Conservation (phyloP, 2,113 vertebrate species). For the Trichechus manatus region DNA sequence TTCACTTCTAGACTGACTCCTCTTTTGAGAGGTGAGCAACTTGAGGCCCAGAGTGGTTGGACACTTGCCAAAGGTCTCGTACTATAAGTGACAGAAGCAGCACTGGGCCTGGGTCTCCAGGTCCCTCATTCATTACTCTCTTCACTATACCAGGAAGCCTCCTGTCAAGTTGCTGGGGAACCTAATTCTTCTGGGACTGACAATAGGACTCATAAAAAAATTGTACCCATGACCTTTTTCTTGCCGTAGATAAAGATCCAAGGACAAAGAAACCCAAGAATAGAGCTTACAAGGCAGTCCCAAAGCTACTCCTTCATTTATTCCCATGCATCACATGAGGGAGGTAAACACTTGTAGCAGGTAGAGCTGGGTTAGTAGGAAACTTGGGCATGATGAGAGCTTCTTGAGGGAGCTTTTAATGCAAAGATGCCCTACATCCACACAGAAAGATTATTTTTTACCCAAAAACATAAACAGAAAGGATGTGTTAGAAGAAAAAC, state of each 20-base stretch:
- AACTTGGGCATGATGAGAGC: neutral
- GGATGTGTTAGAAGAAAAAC: conserved; percentile 27
- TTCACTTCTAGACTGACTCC: neutral
- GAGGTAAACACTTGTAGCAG: neutral
- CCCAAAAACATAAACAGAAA: conserved; percentile 30
- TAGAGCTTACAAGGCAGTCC: neutral
- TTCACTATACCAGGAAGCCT: neutral
- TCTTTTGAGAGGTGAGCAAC: neutral
- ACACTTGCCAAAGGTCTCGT: neutral
- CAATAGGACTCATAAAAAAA: neutral
- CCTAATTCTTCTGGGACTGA: neutral
- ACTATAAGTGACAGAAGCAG: neutral
- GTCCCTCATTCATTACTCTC: neutral
- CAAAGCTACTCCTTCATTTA: neutral
- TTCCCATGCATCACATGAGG: neutral
- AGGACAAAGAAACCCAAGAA: neutral
- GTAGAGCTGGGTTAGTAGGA: neutral
- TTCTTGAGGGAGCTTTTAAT: neutral
- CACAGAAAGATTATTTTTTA: neutral
- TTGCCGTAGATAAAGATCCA: neutral
- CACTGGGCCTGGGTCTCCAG: neutral
- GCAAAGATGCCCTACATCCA: neutral
- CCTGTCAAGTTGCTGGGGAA: neutral
- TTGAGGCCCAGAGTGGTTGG: neutral
- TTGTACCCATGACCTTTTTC: neutral